Conservation (phyloP, 2,113 vertebrate genomes). For the Ceyx cyanopectus region DNA sequence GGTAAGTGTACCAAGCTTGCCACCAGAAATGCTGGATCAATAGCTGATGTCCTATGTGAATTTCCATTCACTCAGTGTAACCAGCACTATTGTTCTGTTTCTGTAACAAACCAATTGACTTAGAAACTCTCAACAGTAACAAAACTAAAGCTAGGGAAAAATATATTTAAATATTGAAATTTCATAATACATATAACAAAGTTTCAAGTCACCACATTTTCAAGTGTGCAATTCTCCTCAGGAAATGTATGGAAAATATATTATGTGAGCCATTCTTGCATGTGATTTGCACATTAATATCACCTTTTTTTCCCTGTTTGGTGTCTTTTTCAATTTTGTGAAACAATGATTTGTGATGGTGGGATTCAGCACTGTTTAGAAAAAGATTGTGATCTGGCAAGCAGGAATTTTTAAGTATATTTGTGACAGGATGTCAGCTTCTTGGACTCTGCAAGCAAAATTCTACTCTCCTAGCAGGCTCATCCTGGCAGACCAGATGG, state of each 20-base stretch:
- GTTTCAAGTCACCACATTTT: not conserved
- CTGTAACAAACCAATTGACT: not conserved
- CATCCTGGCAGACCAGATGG: slow-evolving; percentile 47
- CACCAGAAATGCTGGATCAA: not conserved
- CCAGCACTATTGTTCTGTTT: not conserved
- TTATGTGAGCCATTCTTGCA: not conserved
- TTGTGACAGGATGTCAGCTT: slow-evolving; percentile 49
- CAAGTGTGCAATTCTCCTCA: not conserved
- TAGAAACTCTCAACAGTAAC: not conserved
- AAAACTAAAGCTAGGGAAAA: not conserved
- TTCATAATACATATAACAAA: not conserved
- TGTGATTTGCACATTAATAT: not conserved
- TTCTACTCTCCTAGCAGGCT: not conserved
- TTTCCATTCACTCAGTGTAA: not conserved
- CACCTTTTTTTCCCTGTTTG: not conserved
- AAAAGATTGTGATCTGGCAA: not conserved
- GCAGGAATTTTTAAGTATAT: not conserved
- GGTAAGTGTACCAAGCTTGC: not conserved
- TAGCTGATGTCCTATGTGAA: not conserved
- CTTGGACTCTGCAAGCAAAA: slow-evolving; percentile 18
- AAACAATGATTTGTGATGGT: not conserved
- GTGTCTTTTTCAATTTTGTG: not conserved
- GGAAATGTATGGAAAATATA: not conserved
- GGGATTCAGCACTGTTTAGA: not conserved
- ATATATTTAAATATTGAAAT: not conserved